Evolutionary conservation across 1,140 invertebrate genomes (phyloP), one percentile per base, ranked within the genome.

Genomic region (Drosophila obscura): DNA sequence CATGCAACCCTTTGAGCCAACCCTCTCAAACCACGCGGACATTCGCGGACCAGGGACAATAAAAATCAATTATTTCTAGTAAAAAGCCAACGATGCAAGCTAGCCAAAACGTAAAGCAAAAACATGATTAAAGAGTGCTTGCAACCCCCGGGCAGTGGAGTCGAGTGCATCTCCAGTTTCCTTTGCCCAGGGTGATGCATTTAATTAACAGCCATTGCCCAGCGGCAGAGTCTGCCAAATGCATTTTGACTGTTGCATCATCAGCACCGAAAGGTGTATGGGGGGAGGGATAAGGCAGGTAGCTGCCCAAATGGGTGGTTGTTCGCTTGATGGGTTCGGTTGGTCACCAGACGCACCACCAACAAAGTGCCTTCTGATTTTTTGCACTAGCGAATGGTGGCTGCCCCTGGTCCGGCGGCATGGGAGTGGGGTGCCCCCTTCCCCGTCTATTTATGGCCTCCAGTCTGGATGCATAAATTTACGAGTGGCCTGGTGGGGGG

Each of bases 51-150:
- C 11, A 75, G 78, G 71, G 73, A 85, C 81, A 85, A 87, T 85
- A 75, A 81, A 85, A 78, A 87, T 87, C 81, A 87, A 87, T 85
- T 87, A 85, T 85, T 79, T 71, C 73, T 80, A 80, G 80, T 80
- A 74, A 71, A 51, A 67, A 62, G 45, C 26, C 64, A 69, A 16
- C 45, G 67, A 68, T 26, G 46, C 59, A 48, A 46, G 56, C 15
- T 44, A 50, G 26, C 26, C 48, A 73, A 68, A 60, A 49, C 45
- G 45, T 64, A 56, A 46, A 49, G 15, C 50, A 56, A 60, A 63
- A 55, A 22, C 16, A 24, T 57, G 44, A 22, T 35, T 28, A 63
- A 69, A 44, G 45, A 19, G 48, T 2, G 13, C 8, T 16, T 26
- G 48, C 65, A 48, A 75, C 71, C 75, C 75, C 41, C 65, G 68